phyloP scores from a whole-genome alignment of 2,113 vertebrate species.

The Galbula dea region DNA sequence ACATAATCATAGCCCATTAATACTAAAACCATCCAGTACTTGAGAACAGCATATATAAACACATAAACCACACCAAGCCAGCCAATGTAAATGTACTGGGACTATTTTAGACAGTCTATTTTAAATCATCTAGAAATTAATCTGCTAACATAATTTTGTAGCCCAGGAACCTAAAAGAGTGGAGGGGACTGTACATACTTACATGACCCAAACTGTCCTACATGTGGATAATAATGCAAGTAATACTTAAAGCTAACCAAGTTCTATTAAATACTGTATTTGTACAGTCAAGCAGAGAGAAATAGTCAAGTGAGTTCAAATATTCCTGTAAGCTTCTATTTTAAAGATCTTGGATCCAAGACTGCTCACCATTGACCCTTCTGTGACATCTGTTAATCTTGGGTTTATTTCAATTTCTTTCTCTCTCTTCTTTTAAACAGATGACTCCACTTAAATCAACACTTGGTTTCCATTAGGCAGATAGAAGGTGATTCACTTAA shows the following conservation, averaged over 20 bases:
- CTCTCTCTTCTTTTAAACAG: conserved; percentile 18
- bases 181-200: background rate
- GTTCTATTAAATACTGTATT: background rate
- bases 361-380: background rate
- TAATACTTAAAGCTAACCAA: background rate
- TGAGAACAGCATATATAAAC: conserved; percentile 45
- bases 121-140: conserved; percentile 23
- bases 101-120: conserved; percentile 10
- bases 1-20: conserved; percentile 1
- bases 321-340: conserved; percentile 1
- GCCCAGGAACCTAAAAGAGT: background rate
- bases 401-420: conserved; percentile 42
- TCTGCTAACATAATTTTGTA: background rate
- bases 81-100: conserved; percentile 39
- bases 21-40: conserved; percentile 26
- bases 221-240: background rate
- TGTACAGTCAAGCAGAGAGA: background rate
- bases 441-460: conserved; percentile 58
- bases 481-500: conserved; percentile 49
- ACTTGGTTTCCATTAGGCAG: conserved; percentile 54
- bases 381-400: conserved; percentile 46
- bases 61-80: conserved; percentile 12
- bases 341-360: background rate
- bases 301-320: background rate
- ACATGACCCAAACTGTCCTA: background rate